Conservation (phyloP, 2,888 invertebrate genomes). For the Acanthosepion pharaonis region DNA sequence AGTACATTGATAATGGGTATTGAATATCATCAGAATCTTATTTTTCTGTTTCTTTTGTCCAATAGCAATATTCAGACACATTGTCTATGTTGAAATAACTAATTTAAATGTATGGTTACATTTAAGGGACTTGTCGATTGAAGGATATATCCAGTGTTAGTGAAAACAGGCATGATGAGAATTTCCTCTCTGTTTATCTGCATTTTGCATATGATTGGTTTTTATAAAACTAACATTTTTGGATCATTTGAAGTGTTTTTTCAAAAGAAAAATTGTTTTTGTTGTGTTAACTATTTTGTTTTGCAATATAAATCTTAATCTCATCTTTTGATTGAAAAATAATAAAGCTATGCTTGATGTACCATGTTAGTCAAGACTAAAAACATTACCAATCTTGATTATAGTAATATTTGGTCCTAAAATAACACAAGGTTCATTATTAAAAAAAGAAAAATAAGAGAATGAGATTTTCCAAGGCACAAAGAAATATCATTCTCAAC, state of each 20-base stretch:
- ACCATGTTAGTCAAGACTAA: too few species aligned
- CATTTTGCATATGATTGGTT: neutral
- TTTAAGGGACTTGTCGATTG: neutral
- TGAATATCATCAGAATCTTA: too few species aligned
- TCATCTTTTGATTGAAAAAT: neutral
- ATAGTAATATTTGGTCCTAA: too few species aligned
- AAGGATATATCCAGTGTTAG: neutral
- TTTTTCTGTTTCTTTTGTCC: neutral
- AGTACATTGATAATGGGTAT: too few species aligned
- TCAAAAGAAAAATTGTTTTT: neutral
- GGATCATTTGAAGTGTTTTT: neutral
- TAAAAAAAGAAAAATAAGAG: too few species aligned
- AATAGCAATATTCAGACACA: neutral
- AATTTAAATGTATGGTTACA: neutral
- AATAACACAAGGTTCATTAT: too few species aligned
- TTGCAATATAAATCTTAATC: neutral
- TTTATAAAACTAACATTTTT: neutral
- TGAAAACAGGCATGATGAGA: neutral
- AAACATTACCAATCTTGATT: too few species aligned
- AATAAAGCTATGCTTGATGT: too few species aligned
- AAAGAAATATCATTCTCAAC: too few species aligned
- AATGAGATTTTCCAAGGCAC: too few species aligned
- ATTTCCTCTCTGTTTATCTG: neutral
- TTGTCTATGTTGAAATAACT: neutral
- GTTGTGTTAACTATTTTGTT: neutral